Evolutionary conservation across 2,888 invertebrate species (phyloP).

Genomic region (Philonicus albiceps): DNA sequence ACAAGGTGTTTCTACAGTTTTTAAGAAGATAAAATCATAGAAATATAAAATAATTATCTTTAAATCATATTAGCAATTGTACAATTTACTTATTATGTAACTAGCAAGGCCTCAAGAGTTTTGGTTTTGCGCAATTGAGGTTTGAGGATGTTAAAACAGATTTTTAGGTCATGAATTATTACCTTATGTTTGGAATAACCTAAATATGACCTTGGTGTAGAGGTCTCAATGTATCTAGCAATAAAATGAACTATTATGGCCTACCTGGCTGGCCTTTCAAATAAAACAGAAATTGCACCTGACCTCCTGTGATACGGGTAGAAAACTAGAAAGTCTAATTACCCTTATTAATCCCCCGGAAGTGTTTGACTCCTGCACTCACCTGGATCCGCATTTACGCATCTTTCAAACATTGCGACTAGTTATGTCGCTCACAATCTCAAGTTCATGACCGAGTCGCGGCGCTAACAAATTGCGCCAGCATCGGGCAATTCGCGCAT

Average conservation of each 20-base stretch:
- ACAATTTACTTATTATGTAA: no score
- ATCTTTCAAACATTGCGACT: not conserved
- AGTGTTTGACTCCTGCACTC: not conserved
- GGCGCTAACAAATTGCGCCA: conserved; percentile 30
- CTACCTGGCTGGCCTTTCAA: not conserved
- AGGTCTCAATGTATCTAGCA: not conserved
- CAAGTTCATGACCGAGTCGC: conserved; percentile 24
- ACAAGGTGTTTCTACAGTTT: no score
- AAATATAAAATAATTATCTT: no score
- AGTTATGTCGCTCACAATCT: conserved; percentile 15
- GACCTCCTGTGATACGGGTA: not conserved
- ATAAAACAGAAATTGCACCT: not conserved
- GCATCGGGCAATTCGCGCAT: conserved; percentile 49
- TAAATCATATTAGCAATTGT: no score
- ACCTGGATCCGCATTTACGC: not conserved
- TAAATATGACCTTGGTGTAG: not conserved
- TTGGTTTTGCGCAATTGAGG: no score
- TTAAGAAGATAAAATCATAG: no score
- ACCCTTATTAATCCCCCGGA: not conserved
- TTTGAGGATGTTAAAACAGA: no score
- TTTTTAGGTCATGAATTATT: no score
- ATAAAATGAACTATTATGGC: not conserved
- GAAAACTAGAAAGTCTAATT: not conserved
- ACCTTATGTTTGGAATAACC: not conserved
- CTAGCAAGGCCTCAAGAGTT: no score